Base-by-base conservation (phyloP, 1,140 invertebrate species). In the Calosoma granatense region DNA sequence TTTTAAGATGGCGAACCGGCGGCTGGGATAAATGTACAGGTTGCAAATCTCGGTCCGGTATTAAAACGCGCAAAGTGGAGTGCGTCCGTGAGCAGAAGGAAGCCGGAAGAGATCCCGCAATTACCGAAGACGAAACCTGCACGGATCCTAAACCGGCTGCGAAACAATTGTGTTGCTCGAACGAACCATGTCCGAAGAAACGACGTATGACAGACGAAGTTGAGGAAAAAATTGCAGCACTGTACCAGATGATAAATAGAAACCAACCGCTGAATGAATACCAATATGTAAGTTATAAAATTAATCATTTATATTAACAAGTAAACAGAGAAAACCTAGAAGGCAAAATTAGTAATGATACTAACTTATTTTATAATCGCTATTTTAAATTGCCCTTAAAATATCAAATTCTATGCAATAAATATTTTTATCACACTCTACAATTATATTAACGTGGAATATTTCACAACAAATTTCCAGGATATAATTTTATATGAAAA, bases 21-120 rank as follows among this genome's bases (percentile, higher is more conserved):
- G 70, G 71, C 56, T 79, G 77, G 77, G 71, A 75, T 39, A 66
- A 67, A 23, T 79, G 77, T 60, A 70, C 62, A 43, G 74, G 74
- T 2, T 78, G 76, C 59, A 68, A 72, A 47, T 68, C 69, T 20
- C 70, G 71, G 61, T 67, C 68, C 19, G 77, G 77, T 6, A 59
- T 65, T 1, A 64, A 63, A 22, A 67, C 60, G 30, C 66, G 77
- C 4, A 69, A 69, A 54, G 73, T 78, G 15, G 73, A 76, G 36
- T 79, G 77, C 54, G 68, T 77, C 0, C 64, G 67, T 57, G 70
- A 75, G 57, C 64, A 67, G 9, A 66, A 72, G 0, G 67, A 61
- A 22, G n/a, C 59, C 0, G 72, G 70, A 2, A 68, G 64, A 1
- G 76, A 78, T 30, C 74, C 76, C 36, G 65, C 72, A 15, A 65